These are phyloP conservation scores for Etheostoma cragini DNA, from an alignment of 2,113 vertebrate genomes.

Conservation along the genomic window DNA sequence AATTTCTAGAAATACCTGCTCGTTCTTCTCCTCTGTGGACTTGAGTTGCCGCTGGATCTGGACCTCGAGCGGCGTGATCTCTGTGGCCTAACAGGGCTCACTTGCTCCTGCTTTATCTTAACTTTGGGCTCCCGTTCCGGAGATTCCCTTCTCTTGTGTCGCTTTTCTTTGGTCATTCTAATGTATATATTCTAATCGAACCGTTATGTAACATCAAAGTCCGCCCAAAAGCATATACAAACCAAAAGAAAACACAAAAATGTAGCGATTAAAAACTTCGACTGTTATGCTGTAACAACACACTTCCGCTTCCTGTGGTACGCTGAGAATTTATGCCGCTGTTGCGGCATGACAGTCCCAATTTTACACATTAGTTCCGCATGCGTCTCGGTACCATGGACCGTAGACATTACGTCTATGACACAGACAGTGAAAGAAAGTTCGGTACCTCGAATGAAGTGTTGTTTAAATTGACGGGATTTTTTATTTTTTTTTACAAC, in stretches of 20 bases:
- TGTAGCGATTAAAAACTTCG: slow-evolving; percentile 45
- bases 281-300: slow-evolving; percentile 17
- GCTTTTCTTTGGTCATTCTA: slow-evolving; percentile 82
- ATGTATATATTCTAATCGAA: not conserved
- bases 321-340: not conserved
- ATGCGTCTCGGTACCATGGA: not conserved
- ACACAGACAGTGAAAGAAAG: too few species aligned
- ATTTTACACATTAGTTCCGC: slow-evolving; percentile 38
- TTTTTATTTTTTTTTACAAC: not conserved
- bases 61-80: slow-evolving; percentile 81
- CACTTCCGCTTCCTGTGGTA: slow-evolving; percentile 67
- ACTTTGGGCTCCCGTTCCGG: slow-evolving; percentile 77
- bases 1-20: slow-evolving; percentile 66
- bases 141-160: slow-evolving; percentile 74
- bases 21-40: slow-evolving; percentile 73
- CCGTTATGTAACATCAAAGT: not conserved
- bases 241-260: slow-evolving; percentile 26
- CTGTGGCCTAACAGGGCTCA: slow-evolving; percentile 81
- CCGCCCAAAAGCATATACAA: not conserved
- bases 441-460: not conserved
- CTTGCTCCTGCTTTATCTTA: slow-evolving; percentile 81
- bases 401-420: too few species aligned
- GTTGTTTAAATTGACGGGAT: not conserved
- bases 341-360: too few species aligned
- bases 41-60: slow-evolving; percentile 74